Evolutionary conservation across 2,113 vertebrate genomes (phyloP).

Genomic region (Danio rerio): DNA sequence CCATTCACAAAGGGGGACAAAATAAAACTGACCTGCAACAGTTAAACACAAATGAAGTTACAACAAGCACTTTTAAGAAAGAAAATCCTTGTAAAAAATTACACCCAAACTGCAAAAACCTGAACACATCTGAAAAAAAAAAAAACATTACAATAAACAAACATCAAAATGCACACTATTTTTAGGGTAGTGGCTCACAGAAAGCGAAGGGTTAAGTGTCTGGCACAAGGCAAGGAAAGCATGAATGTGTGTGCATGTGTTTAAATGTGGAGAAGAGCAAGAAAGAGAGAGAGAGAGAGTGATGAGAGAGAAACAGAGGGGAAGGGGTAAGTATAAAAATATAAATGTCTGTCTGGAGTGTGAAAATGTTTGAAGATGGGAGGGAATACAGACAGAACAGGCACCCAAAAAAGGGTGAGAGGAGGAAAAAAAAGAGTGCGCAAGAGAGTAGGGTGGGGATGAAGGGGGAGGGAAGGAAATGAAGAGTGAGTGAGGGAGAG

Average conservation of each 20-base stretch:
- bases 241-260: conserved; percentile 45
- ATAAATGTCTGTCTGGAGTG: conserved; percentile 68
- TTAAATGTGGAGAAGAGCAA: conserved; percentile 5
- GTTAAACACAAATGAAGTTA: no score
- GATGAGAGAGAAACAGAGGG: conserved; percentile 27
- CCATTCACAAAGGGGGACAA: no score
- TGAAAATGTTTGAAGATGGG: conserved; percentile 74
- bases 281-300: conserved; percentile 21
- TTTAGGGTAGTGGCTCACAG: conserved; percentile 43
- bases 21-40: no score
- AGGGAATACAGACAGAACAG: conserved; percentile 49
- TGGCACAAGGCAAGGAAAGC: conserved; percentile 53
- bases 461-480: conserved; percentile 47
- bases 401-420: conserved; percentile 54
- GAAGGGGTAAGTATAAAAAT: conserved; percentile 55
- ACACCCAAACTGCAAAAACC: not conserved
- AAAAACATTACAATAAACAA: not conserved
- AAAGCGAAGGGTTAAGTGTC: conserved; percentile 69
- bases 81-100: not conserved
- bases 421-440: conserved; percentile 51
- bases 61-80: not conserved
- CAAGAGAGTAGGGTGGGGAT: conserved; percentile 51
- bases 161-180: conserved; percentile 4
- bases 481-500: conserved; percentile 35
- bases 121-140: not conserved